These are phyloP conservation scores for Mastigias papua DNA, from an alignment of 30 jellyfish, hydroid and myxozoan genomes.

Conservation along the genomic window DNA sequence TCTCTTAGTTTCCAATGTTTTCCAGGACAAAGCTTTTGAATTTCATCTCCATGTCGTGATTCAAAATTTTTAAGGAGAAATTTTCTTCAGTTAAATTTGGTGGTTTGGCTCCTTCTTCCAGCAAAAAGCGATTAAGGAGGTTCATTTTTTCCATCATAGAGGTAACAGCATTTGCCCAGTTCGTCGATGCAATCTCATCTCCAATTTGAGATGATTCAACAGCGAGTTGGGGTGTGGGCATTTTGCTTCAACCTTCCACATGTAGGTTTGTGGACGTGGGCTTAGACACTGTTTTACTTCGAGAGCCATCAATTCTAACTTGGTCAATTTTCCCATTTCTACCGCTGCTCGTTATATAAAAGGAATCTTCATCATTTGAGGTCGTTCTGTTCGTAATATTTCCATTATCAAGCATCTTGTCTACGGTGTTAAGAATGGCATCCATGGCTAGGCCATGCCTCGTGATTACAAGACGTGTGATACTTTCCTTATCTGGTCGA, in stretches of 20 bases:
- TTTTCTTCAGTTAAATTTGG: conserved; percentile 7
- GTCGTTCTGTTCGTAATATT: conserved; percentile 8
- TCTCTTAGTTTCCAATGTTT: neutral
- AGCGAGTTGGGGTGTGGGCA: conserved; percentile 36
- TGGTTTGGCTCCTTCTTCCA: too few species aligned
- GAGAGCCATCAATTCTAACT: conserved; percentile 29
- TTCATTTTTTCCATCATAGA: conserved; percentile 13
- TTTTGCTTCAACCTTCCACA: conserved; percentile 13
- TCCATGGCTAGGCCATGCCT: conserved; percentile 22
- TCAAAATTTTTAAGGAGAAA: neutral
- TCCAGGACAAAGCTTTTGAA: conserved; percentile 7
- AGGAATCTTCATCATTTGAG: conserved; percentile 23
- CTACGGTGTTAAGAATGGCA: conserved; percentile 10
- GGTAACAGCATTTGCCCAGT: conserved; percentile 23
- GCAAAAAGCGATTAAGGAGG: too few species aligned
- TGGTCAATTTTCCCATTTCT: neutral
- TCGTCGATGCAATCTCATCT: neutral
- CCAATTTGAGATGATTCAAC: conserved; percentile 4
- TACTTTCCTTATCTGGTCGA: conserved; percentile 22
- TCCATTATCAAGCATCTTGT: conserved; percentile 21
- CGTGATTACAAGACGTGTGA: conserved; percentile 11
- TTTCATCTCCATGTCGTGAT: conserved; percentile 10
- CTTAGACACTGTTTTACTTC: conserved; percentile 7
- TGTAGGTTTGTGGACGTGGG: conserved; percentile 29
- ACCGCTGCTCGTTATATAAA: too few species aligned